These are phyloP conservation scores for Mustela nigripes DNA, from an alignment of 2,113 vertebrate genomes.

Conservation along the genomic window DNA sequence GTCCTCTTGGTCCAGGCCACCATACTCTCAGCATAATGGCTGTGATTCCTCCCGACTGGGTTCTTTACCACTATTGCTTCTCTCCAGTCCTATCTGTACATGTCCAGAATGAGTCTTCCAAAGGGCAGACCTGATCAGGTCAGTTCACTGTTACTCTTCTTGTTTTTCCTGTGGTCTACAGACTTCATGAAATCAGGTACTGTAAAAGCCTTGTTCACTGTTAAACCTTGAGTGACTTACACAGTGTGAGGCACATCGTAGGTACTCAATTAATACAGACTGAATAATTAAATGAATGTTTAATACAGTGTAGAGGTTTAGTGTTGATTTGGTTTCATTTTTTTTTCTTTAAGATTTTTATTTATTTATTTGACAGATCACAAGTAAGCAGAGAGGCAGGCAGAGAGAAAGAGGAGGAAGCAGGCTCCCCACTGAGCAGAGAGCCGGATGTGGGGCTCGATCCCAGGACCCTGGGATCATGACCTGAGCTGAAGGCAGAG, in stretches of 20 bases:
- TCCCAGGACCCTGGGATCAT: too few relatives aligned
- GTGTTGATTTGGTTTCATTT: conserved; percentile 10
- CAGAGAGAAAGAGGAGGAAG: too few relatives aligned
- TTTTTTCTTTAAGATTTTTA: too few relatives aligned
- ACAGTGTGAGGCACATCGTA: neutral
- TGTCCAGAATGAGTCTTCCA: neutral
- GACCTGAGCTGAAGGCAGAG: too few relatives aligned
- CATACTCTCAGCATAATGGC: neutral
- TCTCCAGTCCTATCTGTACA: neutral
- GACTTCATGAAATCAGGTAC: neutral
- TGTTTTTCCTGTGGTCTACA: neutral
- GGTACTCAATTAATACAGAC: neutral
- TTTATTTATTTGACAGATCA: too few relatives aligned
- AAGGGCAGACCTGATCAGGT: neutral
- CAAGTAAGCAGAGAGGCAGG: too few relatives aligned
- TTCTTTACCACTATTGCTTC: neutral
- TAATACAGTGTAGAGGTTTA: conserved; percentile 30
- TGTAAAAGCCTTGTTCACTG: neutral
- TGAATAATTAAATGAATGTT: conserved; percentile 52
- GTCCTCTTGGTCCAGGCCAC: neutral
- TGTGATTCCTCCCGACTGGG: neutral
- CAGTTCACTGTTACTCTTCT: neutral
- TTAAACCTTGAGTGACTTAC: conserved; percentile 4
- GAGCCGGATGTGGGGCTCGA: too few relatives aligned
- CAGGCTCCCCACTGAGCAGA: too few relatives aligned